Conservation (phyloP, 2,113 vertebrate species). For the Lonchura striata region DNA sequence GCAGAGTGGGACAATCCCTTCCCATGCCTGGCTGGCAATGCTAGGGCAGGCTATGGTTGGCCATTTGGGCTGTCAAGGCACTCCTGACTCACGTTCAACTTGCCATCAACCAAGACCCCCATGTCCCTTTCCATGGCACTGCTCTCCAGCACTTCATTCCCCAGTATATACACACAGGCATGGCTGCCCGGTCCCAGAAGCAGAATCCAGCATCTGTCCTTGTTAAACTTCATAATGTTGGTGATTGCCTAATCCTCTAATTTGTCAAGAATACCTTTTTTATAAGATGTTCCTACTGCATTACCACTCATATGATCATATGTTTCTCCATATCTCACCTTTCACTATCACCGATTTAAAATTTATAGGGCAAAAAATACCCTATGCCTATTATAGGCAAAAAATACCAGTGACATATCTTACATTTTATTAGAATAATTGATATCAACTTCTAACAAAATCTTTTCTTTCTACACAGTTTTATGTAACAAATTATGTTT, state of each 20-base stretch:
- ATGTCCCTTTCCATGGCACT: not conserved
- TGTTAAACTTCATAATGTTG: not conserved
- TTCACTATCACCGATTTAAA: not conserved
- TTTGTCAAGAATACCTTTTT: not conserved
- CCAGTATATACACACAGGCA: not conserved
- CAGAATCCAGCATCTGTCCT: not conserved
- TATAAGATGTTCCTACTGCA: not conserved
- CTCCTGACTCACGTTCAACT: not conserved
- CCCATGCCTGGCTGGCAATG: rapidly evolving
- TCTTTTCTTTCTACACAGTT: not conserved
- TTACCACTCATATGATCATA: not conserved
- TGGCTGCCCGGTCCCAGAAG: not conserved
- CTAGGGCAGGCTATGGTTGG: not conserved
- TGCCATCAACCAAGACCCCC: not conserved
- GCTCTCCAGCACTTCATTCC: not conserved
- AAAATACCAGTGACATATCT: not conserved
- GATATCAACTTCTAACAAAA: not conserved
- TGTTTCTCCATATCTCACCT: not conserved
- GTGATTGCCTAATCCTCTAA: not conserved
- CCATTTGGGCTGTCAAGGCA: not conserved
- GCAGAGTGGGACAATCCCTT: not conserved
- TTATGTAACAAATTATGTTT: not conserved
- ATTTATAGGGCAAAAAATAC: not conserved
- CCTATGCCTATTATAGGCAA: no score
- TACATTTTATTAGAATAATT: not conserved